These are phyloP conservation scores for Anaspis maculata DNA, from an alignment of 2,888 invertebrate species.

Conservation along the genomic window DNA sequence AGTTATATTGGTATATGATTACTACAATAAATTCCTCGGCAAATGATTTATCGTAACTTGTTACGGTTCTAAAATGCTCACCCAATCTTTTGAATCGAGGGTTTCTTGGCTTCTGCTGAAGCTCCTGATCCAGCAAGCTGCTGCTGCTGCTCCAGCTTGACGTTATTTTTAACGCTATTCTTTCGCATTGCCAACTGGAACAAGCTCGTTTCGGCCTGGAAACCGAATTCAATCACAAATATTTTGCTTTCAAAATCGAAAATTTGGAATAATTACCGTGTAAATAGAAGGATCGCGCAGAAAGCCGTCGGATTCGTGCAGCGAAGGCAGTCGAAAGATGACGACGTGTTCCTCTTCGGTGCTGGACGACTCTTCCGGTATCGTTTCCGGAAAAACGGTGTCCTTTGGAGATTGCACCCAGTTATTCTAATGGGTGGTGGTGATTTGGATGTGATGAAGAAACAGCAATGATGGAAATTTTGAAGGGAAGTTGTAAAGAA, in stretches of 20 bases:
- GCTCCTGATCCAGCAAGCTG: conserved; percentile 39
- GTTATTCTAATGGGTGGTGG: conserved; percentile 43
- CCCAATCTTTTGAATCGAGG: conserved; percentile 56
- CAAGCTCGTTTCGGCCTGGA: conserved; percentile 67
- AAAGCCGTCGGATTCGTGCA: conserved; percentile 61
- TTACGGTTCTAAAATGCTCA: no score
- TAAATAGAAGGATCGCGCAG: conserved; percentile 72
- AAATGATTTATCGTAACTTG: no score
- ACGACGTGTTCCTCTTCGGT: conserved; percentile 89
- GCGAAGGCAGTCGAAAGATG: conserved; percentile 74
- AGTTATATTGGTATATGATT: no score
- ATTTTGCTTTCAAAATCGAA: background rate
- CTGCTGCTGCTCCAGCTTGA: conserved; percentile 46
- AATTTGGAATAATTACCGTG: conserved; percentile 49
- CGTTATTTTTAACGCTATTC: conserved; percentile 41
- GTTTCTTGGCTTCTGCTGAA: conserved; percentile 43
- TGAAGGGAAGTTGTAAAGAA: no score
- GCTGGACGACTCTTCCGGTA: conserved; percentile 87
- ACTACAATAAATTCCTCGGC: no score
- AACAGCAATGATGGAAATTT: no score
- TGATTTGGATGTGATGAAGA: background rate
- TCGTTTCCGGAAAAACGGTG: conserved; percentile 83
- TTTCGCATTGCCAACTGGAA: conserved; percentile 56
- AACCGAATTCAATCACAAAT: conserved; percentile 7
- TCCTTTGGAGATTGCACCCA: conserved; percentile 86